Evolutionary conservation across 2,797 vertebrate genomes (phyloP), one percentile per base, ranked within the genome.

Genomic region (Ciconia nigra): DNA sequence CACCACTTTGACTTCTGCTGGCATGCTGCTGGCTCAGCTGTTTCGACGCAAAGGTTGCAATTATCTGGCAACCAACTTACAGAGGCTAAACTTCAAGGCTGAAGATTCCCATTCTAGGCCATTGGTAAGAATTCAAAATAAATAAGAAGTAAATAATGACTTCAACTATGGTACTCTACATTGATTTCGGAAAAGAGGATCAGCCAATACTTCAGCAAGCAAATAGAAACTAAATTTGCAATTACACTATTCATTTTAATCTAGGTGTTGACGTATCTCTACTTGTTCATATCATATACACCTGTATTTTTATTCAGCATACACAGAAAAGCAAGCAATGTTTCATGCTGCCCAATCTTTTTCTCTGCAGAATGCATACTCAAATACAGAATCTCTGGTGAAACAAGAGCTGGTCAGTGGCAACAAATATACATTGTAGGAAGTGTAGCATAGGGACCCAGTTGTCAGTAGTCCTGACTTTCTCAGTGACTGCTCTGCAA

Each of bases 181-280:
- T 39, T 59, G 57, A 55, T 92, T 92, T 96, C 59, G 71, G 87
- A 94, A 51, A 67, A 85, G 22, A 70, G 55, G 29, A 72, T 55
- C 87, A 89, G 22, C 31, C 58, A 83, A 78, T 54, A 77, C 18
- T 89, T 92, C 83, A 73, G 57, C 62, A 89, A 95, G 79, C 76
- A 94, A 95, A 67, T 42, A 69, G 89, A 94, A 96, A 86, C 44
- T 87, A 90, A 74, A 89, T 94, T 82, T 89, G 42, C 44, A 87
- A 89, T 86, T 69, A 57, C 46, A 24, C 20, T 90, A 21, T 63
- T 93, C 29, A 83, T 85, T 95, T 91, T 72, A 62, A 71, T 71
- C 33, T 65, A 16, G 13, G 2, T 22, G 31, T 67, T 84, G 26
- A 42, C 7, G 44, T 92, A 76, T 89, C 28, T 96, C 65, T 92